These are phyloP conservation scores for Lophura nycthemera DNA, from an alignment of 2,113 vertebrate species.

Conservation along the genomic window DNA sequence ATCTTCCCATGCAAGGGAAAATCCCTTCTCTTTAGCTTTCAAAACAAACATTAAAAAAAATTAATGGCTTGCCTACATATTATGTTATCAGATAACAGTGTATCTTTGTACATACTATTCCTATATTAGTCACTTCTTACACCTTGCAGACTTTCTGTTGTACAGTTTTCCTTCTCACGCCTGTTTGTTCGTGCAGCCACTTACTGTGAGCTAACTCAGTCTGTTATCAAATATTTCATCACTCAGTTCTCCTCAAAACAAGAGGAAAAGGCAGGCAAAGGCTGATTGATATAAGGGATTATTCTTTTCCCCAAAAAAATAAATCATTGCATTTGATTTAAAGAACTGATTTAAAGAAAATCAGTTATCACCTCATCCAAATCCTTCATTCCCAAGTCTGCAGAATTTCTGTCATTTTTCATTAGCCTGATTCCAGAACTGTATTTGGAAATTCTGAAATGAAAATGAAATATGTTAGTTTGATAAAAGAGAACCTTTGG, in stretches of 20 bases:
- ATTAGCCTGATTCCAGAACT: background rate
- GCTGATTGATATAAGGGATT: background rate
- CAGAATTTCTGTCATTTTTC: background rate
- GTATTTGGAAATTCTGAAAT: background rate
- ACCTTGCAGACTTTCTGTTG: background rate
- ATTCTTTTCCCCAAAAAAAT: background rate
- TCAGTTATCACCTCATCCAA: background rate
- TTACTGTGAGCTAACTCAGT: background rate
- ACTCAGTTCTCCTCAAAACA: background rate
- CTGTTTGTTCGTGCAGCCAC: background rate
- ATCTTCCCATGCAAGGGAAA: background rate
- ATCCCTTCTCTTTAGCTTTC: background rate
- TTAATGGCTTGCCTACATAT: background rate
- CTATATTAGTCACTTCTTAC: background rate
- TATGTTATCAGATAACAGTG: background rate
- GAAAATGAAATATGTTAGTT: background rate
- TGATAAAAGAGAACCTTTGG: background rate
- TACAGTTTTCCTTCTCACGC: background rate
- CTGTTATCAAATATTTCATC: conserved; percentile 20
- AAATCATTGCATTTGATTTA: background rate
- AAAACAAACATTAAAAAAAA: background rate
- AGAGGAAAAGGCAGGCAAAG: background rate
- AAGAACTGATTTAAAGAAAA: background rate
- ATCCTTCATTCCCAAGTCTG: background rate
- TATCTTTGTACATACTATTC: background rate